A percentile compares a stretch with the other conserved stretches of the same genome.
These are phyloP conservation scores for Hydractinia echinata DNA, from an alignment of 30 jellyfish, hydroid and myxozoan species.

Conservation along the genomic window DNA sequence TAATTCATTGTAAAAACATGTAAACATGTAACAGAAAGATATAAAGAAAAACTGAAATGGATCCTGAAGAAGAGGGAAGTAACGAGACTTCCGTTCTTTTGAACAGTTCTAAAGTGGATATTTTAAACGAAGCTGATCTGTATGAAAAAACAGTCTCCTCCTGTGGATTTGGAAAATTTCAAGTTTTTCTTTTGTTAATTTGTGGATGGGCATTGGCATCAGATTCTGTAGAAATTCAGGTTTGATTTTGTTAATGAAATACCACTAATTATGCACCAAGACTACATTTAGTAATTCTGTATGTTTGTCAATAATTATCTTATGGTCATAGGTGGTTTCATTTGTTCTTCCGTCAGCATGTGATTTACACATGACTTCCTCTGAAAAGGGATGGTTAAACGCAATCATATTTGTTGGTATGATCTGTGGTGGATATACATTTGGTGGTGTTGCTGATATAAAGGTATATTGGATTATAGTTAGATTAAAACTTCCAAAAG, in stretches of 20 bases:
- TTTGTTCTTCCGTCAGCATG: constrained; percentile 95
- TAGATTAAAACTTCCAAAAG: no score
- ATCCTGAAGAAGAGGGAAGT: no score
- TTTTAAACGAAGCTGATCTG: constrained; percentile 56
- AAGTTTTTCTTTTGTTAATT: constrained; percentile 46
- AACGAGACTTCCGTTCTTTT: no score
- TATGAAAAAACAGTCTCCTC: constrained; percentile 75
- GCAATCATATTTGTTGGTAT: constrained; percentile 90
- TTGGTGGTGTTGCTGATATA: constrained; percentile 95
- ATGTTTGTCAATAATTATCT: neutral
- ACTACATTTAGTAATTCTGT: neutral
- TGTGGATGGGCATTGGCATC: constrained; percentile 99
- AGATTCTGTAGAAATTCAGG: constrained; percentile 88
- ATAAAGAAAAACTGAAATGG: no score
- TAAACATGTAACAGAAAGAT: no score
- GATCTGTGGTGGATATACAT: constrained; percentile 91
- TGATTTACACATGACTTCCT: constrained; percentile 68
- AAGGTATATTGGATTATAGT: constrained; percentile 39
- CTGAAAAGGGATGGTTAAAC: constrained; percentile 89
- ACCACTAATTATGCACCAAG: neutral
- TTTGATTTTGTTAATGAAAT: neutral
- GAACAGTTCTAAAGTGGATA: no score
- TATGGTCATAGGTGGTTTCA: constrained; percentile 63
- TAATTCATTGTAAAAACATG: no score
- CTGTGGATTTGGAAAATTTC: constrained; percentile 72